Percentiles rank a stretch among this genome's conserved stretches.
Conservation (phyloP, 30 jellyfish, hydroid and myxozoan genomes). For the Mastigias papua region DNA sequence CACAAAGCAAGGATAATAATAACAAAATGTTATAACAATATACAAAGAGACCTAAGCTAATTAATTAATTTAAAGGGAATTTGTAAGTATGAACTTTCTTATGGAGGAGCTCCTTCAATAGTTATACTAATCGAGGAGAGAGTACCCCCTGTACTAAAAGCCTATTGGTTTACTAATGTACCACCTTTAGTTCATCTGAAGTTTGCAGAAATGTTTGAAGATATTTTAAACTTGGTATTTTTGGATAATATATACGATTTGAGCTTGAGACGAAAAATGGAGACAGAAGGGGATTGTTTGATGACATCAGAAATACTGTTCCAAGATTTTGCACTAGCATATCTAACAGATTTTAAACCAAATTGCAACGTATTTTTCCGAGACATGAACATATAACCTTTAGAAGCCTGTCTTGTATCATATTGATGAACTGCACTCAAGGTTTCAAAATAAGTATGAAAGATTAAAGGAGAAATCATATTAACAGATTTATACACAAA, state of each 20-base stretch:
- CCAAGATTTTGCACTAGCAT: conserved; percentile 10
- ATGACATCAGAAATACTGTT: conserved; percentile 27
- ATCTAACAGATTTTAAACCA: conserved; percentile 9
- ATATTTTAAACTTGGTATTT: conserved; percentile 2
- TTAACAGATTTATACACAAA: conserved; percentile 25
- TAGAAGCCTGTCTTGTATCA: conserved; percentile 9
- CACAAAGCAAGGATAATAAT: neutral
- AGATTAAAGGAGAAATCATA: conserved; percentile 8
- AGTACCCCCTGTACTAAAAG: neutral
- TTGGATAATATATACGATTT: neutral
- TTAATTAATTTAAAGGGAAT: neutral
- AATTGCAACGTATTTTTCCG: neutral
- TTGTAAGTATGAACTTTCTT: neutral
- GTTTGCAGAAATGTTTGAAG: neutral
- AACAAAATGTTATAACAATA: too few species aligned
- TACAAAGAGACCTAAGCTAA: neutral
- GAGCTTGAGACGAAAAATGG: conserved; percentile 13
- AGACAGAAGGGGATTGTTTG: conserved; percentile 33
- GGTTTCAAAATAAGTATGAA: conserved; percentile 11
- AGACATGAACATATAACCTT: neutral
- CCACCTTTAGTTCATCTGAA: conserved; percentile 4
- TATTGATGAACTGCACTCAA: conserved; percentile 6
- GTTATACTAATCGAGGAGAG: neutral
- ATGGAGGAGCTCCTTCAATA: too few species aligned
- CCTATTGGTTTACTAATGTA: conserved; percentile 6